Evolutionary conservation across 2,797 vertebrate genomes (phyloP), one percentile per base, ranked within the genome.

Genomic region (Cygnus olor): DNA sequence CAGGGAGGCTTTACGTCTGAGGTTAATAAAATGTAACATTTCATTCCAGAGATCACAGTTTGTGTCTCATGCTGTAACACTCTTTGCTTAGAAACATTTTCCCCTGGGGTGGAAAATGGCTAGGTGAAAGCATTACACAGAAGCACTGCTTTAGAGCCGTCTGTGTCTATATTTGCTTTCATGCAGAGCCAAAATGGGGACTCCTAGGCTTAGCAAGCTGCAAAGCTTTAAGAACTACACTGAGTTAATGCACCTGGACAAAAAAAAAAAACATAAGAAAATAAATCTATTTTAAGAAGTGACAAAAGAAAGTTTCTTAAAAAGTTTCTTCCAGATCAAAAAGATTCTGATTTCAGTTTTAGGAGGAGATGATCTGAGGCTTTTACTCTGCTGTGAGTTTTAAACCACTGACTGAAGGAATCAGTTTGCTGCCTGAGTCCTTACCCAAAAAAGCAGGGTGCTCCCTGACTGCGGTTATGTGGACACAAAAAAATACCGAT

Each of bases 1-100:
- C 15, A 34, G 79, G 76, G 49, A 86, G 42, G 32, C 61, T 90
- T 96, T 93, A 10, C 77, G 76, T 88, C 87, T 96, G 96, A 97
- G 79, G 54, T 94, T 97, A 97, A 97, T 93, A 92, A 92, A 96
- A 95, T 47, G 85, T 83, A 96, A 66, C 83, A 0, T 95, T 95
- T 89, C 49, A 77, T 94, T 92, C 53, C 81, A 94, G 64, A 82
- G 70, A 93, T 89, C 86, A 87, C 76, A 95, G 70, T 92, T 84
- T 89, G 56, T 95, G 92, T 95, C 92, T 95, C 32, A 80, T 94
- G 66, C 66, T 95, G 56, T 96, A 95, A 80, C 60, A 32, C 47
- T 87, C 85, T 53, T 65, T 78, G 70, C 89, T 90, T 93, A 89
- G 94, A 93, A 83, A 58, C 11, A 19, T 90, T 94, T 94, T 94